Evolutionary conservation across 35 echinoderm and acorn worm species (phyloP).

Genomic region (Lytechinus pictus): DNA sequence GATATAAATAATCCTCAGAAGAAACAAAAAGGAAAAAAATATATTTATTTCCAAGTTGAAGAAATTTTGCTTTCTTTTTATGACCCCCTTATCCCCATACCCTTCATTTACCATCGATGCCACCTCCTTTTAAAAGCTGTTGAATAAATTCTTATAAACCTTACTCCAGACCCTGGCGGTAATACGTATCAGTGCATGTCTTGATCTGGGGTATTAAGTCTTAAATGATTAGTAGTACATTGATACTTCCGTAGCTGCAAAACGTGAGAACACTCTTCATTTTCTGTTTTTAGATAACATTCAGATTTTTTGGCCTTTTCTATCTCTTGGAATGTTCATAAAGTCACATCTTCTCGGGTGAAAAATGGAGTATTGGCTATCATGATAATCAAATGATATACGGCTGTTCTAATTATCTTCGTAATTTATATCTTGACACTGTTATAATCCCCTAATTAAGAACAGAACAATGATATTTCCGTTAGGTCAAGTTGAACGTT

Average conservation of each 20-base stretch:
- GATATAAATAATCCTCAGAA: too few relatives aligned
- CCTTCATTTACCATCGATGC: too few relatives aligned
- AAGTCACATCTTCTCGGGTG: background rate
- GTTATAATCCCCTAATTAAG: slow-evolving; percentile 2
- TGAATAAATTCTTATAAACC: background rate
- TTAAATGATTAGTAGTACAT: slow-evolving; percentile 20
- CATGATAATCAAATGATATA: background rate
- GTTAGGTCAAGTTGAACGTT: background rate
- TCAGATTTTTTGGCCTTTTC: background rate
- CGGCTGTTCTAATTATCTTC: background rate
- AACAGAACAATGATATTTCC: background rate
- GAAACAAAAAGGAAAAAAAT: too few relatives aligned
- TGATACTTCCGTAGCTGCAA: slow-evolving; percentile 32
- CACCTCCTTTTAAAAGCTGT: too few relatives aligned
- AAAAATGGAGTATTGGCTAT: background rate
- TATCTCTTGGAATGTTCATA: background rate
- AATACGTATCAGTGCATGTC: background rate
- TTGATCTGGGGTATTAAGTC: slow-evolving; percentile 8
- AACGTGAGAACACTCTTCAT: background rate
- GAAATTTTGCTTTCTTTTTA: too few relatives aligned
- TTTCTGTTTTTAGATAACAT: background rate
- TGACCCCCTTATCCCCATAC: too few relatives aligned
- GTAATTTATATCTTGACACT: background rate
- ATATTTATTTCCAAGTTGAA: too few relatives aligned
- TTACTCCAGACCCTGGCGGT: background rate